These are phyloP conservation scores for Python bivittatus DNA, from an alignment of 2,113 vertebrate genomes.

Conservation along the genomic window DNA sequence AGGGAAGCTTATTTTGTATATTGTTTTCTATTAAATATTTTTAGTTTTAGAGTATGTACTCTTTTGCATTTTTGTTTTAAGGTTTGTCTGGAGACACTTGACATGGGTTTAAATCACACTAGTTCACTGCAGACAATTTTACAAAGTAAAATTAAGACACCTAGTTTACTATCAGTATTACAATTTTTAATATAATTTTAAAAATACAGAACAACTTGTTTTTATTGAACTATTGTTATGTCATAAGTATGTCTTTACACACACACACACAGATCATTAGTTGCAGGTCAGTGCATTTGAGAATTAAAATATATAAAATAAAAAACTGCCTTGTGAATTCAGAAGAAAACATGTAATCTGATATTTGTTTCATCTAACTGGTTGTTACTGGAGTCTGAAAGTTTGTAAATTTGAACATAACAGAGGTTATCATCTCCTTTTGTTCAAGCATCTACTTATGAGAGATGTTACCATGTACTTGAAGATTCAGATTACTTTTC, in stretches of 20 bases:
- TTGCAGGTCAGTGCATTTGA: neutral
- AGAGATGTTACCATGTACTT: neutral
- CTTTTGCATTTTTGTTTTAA: neutral
- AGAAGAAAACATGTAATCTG: neutral
- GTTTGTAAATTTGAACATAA: neutral
- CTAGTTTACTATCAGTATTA: conserved; percentile 31
- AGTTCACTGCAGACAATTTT: neutral
- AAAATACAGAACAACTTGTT: neutral
- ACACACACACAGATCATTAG: neutral
- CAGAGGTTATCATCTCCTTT: neutral
- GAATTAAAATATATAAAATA: neutral
- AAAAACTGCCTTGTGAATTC: neutral
- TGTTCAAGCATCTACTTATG: neutral
- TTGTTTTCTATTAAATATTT: conserved; percentile 24
- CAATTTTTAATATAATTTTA: conserved; percentile 35
- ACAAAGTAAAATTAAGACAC: neutral
- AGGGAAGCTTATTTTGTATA: conserved; percentile 34
- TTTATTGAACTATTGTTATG: neutral
- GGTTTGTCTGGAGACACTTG: neutral
- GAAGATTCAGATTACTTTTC: neutral
- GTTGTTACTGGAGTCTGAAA: neutral
- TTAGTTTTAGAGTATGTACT: conserved; percentile 23
- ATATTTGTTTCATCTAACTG: neutral
- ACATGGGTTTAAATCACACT: conserved; percentile 29
- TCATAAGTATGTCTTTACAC: neutral